Percentiles rank a stretch among this genome's conserved stretches.
phyloP scores from a whole-genome alignment of 2,113 vertebrate genomes.

The Poicephalus meyeri region DNA sequence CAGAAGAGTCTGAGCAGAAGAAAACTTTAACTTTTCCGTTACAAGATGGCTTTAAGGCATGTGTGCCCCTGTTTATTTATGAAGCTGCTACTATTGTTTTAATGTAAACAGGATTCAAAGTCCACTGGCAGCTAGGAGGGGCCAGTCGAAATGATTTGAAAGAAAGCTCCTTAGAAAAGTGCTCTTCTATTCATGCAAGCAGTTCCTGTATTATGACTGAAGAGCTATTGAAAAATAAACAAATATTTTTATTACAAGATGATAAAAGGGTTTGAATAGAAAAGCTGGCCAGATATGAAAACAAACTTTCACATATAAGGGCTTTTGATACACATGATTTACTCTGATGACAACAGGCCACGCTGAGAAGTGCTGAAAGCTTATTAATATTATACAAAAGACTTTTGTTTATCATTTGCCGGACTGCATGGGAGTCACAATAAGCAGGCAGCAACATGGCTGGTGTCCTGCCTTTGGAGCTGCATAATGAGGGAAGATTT shows the following conservation, averaged over 20 bases:
- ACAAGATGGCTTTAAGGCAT: slow-evolving; percentile 32
- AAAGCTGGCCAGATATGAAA: slow-evolving; percentile 78
- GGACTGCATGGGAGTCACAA: slow-evolving; percentile 77
- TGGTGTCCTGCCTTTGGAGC: slow-evolving; percentile 65
- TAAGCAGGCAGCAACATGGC: slow-evolving; percentile 66
- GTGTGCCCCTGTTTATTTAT: slow-evolving; percentile 70
- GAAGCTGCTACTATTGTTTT: slow-evolving; percentile 77
- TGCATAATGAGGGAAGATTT: slow-evolving; percentile 56
- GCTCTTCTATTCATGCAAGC: slow-evolving; percentile 68
- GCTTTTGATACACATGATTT: slow-evolving; percentile 80
- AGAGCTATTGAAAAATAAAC: slow-evolving; percentile 78
- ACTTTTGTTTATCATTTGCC: slow-evolving; percentile 80
- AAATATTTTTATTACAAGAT: slow-evolving; percentile 81
- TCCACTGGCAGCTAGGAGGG: slow-evolving; percentile 71
- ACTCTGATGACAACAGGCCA: slow-evolving; percentile 74
- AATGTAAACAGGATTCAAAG: slow-evolving; percentile 76
- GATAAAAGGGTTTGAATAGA: slow-evolving; percentile 75
- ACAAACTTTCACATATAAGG: slow-evolving; percentile 78
- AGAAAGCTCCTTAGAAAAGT: slow-evolving; percentile 73
- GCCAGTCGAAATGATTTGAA: slow-evolving; percentile 66
- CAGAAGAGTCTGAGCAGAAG: slow-evolving; percentile 12
- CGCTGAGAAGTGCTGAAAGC: slow-evolving; percentile 73
- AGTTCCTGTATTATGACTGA: slow-evolving; percentile 72
- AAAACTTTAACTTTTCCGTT: slow-evolving; percentile 52
- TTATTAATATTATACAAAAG: slow-evolving; percentile 82